These are phyloP conservation scores for Phalacrocorax pelagicus DNA, from an alignment of 2,113 vertebrate species.

Conservation along the genomic window DNA sequence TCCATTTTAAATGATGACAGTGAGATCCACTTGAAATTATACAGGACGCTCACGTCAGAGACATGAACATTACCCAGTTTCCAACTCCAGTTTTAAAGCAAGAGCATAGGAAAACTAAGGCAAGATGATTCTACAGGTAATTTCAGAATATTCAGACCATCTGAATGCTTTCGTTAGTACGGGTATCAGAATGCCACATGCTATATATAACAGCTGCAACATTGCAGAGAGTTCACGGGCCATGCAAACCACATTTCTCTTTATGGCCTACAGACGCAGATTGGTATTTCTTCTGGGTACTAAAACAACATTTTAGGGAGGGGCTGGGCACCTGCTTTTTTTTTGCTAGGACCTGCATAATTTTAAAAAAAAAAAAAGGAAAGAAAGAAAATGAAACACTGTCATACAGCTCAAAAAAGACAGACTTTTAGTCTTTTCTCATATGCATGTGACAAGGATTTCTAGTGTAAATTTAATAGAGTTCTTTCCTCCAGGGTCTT, in stretches of 20 bases:
- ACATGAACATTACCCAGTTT: not conserved
- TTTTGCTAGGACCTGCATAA: not conserved
- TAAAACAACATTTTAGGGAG: not conserved
- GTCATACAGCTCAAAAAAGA: not conserved
- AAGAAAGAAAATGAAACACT: not conserved
- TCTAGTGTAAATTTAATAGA: not conserved
- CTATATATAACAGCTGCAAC: constrained; percentile 40
- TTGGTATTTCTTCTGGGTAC: not conserved
- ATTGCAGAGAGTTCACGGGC: constrained; percentile 13
- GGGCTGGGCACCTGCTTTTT: not conserved
- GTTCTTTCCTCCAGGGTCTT: constrained; percentile 4
- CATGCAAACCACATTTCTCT: not conserved
- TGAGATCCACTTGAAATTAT: not conserved
- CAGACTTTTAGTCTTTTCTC: not conserved
- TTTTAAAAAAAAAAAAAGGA: not conserved
- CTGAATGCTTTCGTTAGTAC: not conserved
- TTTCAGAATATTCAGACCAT: not conserved
- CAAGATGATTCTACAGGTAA: not conserved
- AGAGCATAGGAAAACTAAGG: not conserved
- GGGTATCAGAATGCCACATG: not conserved
- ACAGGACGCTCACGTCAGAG: not conserved
- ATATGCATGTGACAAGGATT: not conserved
- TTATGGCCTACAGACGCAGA: not conserved
- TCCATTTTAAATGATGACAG: not conserved
- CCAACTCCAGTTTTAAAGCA: not conserved